A percentile compares a stretch with the other conserved stretches of the same genome.
Evolutionary conservation across 2,797 vertebrate species (phyloP).

Genomic region (Hipposideros larvatus): DNA sequence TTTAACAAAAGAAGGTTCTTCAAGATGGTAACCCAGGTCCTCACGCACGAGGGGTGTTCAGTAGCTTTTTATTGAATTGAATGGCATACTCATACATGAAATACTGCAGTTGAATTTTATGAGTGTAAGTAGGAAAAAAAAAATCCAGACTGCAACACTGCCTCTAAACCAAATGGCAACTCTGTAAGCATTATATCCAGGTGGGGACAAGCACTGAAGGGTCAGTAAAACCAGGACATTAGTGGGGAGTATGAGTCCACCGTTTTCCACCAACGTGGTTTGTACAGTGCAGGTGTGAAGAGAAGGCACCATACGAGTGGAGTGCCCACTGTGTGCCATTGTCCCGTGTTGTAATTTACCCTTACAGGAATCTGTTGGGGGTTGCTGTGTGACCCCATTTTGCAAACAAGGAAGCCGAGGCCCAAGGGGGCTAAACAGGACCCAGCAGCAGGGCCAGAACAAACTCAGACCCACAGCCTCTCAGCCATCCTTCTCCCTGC

Average conservation of each 20-base stretch:
- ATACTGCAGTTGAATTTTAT: fast-evolving
- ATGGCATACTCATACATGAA: neutral
- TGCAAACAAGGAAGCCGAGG: neutral
- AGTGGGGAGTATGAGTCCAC: fast-evolving
- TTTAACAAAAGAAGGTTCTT: neutral
- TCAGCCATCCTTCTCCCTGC: neutral
- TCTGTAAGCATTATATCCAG: fast-evolving
- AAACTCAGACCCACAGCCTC: fast-evolving
- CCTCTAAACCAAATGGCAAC: too few relatives aligned
- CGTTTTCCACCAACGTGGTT: too few relatives aligned
- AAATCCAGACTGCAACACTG: neutral
- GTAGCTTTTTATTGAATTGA: neutral
- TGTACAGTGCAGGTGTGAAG: fast-evolving
- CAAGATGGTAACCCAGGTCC: neutral
- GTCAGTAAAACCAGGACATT: fast-evolving
- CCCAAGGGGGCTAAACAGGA: fast-evolving
- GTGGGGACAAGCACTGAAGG: neutral
- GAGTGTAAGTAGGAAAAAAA: neutral
- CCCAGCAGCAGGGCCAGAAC: neutral
- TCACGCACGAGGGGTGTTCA: fast-evolving
- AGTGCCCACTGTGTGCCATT: fast-evolving
- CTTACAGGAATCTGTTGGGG: fast-evolving
- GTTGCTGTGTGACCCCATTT: neutral
- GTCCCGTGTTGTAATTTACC: fast-evolving
- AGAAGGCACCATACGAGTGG: fast-evolving